phyloP scores from a whole-genome alignment of 92 coral and sea anemone species.

The Porites rus region DNA sequence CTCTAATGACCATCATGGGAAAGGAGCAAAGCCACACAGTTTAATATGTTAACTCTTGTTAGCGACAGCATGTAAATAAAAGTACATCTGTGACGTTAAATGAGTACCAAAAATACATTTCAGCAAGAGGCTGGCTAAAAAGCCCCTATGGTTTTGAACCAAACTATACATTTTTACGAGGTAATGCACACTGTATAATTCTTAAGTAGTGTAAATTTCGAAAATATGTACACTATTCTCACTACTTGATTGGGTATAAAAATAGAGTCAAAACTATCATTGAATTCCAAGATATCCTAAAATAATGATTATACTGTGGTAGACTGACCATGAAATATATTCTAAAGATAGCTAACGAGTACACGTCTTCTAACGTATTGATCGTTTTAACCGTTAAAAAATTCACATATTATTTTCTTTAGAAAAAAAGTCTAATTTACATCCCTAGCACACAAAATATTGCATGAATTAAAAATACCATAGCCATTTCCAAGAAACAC shows the following conservation, averaged over 20 bases:
- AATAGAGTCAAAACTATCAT: not conserved
- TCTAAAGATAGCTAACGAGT: not conserved
- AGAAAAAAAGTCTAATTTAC: not conserved
- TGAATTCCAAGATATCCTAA: conserved; percentile 16
- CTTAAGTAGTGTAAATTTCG: not conserved
- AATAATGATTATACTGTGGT: not conserved
- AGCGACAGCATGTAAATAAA: too few relatives aligned
- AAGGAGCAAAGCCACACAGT: too few relatives aligned
- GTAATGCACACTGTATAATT: not conserved
- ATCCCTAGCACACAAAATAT: not conserved
- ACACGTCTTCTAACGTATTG: not conserved
- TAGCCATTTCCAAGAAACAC: not conserved
- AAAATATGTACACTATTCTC: not conserved
- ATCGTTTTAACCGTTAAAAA: conserved; percentile 10
- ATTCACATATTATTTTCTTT: not conserved
- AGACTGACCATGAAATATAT: not conserved
- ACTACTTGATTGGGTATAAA: not conserved
- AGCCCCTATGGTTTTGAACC: conserved; percentile 8
- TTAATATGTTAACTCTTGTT: too few relatives aligned
- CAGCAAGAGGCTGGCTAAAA: not conserved
- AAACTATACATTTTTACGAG: conserved; percentile 1
- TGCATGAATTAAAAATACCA: not conserved
- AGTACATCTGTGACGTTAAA: not conserved
- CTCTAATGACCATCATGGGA: too few relatives aligned
- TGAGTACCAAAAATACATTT: not conserved